phyloP scores from a whole-genome alignment of 64 coral and sea anemone species.

The Cladopsammia gracilis region DNA sequence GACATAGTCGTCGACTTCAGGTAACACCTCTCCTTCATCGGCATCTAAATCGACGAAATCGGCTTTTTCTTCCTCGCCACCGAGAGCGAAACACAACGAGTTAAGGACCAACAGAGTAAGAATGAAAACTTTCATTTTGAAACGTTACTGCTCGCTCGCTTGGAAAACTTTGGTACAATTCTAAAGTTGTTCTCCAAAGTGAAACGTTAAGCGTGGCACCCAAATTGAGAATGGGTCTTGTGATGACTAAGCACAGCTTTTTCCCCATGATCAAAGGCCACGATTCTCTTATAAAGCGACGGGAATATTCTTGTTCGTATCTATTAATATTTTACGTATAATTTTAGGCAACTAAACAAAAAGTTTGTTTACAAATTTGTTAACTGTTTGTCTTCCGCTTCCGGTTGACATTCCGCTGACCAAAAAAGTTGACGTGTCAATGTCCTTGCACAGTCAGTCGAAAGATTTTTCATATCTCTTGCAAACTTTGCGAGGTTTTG shows the following conservation, averaged over 20 bases:
- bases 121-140: slow-evolving; percentile 15
- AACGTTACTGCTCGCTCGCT: too few species aligned
- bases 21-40: not conserved
- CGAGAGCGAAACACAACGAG: not conserved
- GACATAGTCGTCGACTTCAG: not conserved
- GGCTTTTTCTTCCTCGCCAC: not conserved
- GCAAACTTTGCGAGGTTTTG: not conserved
- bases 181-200: not conserved
- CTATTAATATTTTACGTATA: not conserved
- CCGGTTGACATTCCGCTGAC: slow-evolving; percentile 37
- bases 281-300: not conserved
- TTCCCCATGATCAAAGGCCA: slow-evolving; percentile 9
- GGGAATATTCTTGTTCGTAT: slow-evolving; percentile 45
- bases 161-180: not conserved
- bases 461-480: not conserved
- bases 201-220: not conserved
- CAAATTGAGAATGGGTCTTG: not conserved
- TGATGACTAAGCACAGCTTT: not conserved
- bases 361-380: not conserved
- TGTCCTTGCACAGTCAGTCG: too few species aligned
- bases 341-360: not conserved
- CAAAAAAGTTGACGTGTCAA: not conserved
- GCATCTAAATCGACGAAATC: not conserved
- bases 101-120: slow-evolving; percentile 29
- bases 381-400: slow-evolving; percentile 11